Conservation (phyloP, 2,888 invertebrate genomes). For the Trichopoda pennipes region DNA sequence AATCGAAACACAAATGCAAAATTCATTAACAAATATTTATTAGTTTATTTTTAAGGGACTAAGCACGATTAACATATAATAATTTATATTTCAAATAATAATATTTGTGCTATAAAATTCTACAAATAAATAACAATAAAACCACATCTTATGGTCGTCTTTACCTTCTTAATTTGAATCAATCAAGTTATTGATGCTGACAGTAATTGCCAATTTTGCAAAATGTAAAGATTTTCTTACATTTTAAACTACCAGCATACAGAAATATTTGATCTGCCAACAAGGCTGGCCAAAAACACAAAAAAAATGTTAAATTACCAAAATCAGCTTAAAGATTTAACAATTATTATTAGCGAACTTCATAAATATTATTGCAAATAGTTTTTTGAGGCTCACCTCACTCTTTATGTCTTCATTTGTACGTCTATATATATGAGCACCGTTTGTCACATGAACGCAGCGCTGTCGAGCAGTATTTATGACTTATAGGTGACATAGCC, state of each 20-base stretch:
- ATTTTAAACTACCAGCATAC: conserved; percentile 21
- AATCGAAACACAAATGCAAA: too few relatives aligned
- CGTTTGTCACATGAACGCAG: conserved; percentile 21
- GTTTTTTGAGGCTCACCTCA: neutral
- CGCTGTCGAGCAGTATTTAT: conserved; percentile 25
- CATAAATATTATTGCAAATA: conserved; percentile 44
- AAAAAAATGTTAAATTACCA: neutral
- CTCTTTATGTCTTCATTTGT: neutral
- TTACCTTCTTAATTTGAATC: neutral
- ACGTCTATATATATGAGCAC: neutral
- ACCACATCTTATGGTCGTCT: neutral
- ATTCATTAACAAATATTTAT: too few relatives aligned
- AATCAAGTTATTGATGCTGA: conserved; percentile 44
- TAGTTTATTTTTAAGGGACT: too few relatives aligned
- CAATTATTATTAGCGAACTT: conserved; percentile 51
- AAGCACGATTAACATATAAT: too few relatives aligned
- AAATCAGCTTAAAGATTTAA: conserved; percentile 39
- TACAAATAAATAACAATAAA: neutral
- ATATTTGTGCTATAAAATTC: too few relatives aligned
- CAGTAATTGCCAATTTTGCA: conserved; percentile 37
- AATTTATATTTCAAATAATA: too few relatives aligned
- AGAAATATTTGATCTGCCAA: conserved; percentile 36
- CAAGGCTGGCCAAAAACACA: neutral
- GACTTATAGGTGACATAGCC: conserved; percentile 51
- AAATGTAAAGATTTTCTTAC: conserved; percentile 29